Evolutionary conservation across 92 coral and sea anemone genomes (phyloP), one percentile per base, ranked within the genome.

Genomic region (Umimayanthus kanabou): DNA sequence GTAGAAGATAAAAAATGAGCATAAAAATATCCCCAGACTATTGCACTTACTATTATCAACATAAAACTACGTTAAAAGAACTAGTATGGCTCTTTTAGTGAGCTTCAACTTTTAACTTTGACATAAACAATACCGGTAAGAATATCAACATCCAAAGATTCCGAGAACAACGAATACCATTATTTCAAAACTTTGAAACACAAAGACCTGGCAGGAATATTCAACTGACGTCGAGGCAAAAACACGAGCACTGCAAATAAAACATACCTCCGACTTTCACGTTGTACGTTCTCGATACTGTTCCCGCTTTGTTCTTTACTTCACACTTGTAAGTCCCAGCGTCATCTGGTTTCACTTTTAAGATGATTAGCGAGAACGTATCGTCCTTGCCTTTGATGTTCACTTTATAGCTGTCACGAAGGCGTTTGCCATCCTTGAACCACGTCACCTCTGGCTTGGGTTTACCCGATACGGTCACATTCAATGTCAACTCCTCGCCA

Each of bases 381-480:
- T 82, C 82, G 22, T 80, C 91, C 61, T 71, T 88, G 53, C 15
- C 45, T 57, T 72, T 45, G 6, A 64, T 81, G 16, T 88, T 88
- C 45, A 88, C 23, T 40, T 67, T 61, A 10, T 80, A 37, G 22
- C 77, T 86, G 79, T 80, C 87, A n/a, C 87, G 65, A 57, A 88
- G 40, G 18, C 91, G 78, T 39, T 72, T 91, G 20, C 87, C 89
- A 79, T 92, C 96, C 75, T 87, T 67, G 81, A 58, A 91, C 98
- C 98, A 96, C 71, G 92, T 89, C 13, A 90, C 74, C 20, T 73
- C 89, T 16, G 98, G 98, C 81, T 75, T 89, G 33, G 94, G 94
- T 39, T 53, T 29, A 1, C 94, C 98, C 61, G 86, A 82, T 37
- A 91, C 53, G 25, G 80, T 91, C 80, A 93, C 89, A 43, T 80